Conservation (phyloP, 2,888 invertebrate genomes). For the Conus canariensis region DNA sequence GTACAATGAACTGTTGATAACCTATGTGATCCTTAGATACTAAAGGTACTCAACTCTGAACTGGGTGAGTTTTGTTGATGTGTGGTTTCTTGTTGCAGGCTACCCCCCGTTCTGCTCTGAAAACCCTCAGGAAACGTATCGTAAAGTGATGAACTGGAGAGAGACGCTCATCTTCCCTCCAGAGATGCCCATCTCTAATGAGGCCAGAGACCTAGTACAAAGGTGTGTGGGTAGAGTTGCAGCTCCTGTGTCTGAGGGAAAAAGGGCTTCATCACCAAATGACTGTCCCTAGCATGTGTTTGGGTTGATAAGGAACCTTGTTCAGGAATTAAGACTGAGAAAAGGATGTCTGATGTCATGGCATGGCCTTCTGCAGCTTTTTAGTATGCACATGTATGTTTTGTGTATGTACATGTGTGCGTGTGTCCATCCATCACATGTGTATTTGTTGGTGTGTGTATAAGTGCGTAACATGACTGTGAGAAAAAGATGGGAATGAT, state of each 20-base stretch:
- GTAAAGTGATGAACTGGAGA: constrained; percentile 99
- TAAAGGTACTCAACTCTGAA: no score
- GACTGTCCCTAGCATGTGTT: no score
- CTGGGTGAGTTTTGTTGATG: not conserved
- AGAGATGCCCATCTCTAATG: constrained; percentile 99
- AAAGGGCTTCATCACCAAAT: no score
- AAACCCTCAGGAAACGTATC: constrained; percentile 97
- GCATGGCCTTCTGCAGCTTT: no score
- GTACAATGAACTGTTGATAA: no score
- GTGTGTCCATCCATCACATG: no score
- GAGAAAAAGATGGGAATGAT: not conserved
- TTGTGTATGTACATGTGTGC: not conserved
- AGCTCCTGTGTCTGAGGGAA: no score
- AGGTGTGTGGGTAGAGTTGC: constrained; percentile 62
- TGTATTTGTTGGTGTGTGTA: no score
- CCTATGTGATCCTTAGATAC: no score
- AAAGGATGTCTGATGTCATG: no score
- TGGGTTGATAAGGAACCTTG: no score
- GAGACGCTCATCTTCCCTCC: constrained; percentile 99
- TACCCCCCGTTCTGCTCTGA: constrained; percentile 99
- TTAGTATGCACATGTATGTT: not conserved
- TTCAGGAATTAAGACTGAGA: no score
- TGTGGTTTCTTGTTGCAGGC: constrained; percentile 80
- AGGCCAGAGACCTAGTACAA: constrained; percentile 95
- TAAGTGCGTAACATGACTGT: not conserved